These are phyloP conservation scores for Lithophane semibrunnea DNA, from an alignment of 2,888 invertebrate genomes.

Conservation along the genomic window DNA sequence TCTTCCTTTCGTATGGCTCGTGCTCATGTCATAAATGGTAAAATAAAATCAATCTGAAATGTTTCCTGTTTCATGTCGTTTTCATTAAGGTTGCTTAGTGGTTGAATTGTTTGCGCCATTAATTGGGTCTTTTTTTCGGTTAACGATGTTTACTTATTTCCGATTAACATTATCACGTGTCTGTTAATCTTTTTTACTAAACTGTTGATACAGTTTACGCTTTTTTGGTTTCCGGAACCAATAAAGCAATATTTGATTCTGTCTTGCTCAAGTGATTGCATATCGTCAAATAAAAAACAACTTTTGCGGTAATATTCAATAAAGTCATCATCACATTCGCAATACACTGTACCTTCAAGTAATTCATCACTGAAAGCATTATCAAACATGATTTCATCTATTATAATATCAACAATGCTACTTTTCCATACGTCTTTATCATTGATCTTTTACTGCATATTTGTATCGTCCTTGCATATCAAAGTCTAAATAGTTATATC, in stretches of 20 bases:
- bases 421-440: conserved; percentile 58
- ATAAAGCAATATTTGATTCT: conserved; percentile 1
- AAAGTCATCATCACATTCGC: neutral
- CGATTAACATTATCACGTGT: conserved; percentile 13
- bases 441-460: conserved; percentile 63
- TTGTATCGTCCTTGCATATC: conserved; percentile 71
- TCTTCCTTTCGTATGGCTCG: conserved; percentile 84
- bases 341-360: neutral
- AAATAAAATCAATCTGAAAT: conserved; percentile 69
- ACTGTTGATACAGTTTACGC: neutral
- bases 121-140: neutral
- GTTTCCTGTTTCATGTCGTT: conserved; percentile 38
- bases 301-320: neutral
- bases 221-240: conserved; percentile 3
- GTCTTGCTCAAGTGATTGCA: neutral
- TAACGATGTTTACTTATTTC: conserved; percentile 21
- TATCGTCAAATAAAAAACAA: neutral
- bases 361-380: conserved; percentile 16
- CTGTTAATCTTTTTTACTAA: neutral
- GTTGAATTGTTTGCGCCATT: conserved; percentile 29
- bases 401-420: conserved; percentile 22
- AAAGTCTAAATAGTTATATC: conserved; percentile 74
- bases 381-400: conserved; percentile 20
- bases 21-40: conserved; percentile 64
- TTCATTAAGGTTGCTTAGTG: conserved; percentile 27